Evolutionary conservation across 2,888 invertebrate species (phyloP).

Genomic region (Scelioninae gen. 1): DNA sequence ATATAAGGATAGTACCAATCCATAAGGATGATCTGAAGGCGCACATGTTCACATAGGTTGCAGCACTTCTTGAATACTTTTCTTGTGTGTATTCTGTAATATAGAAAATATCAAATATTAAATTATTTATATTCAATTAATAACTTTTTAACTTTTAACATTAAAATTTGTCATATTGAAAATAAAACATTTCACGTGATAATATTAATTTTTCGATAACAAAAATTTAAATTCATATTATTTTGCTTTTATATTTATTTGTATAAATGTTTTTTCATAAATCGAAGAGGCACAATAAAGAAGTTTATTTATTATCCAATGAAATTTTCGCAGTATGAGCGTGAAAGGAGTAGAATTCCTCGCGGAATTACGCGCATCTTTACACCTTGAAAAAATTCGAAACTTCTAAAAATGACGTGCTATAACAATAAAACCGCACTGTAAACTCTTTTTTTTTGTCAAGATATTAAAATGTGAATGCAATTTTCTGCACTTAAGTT

Average conservation of each 20-base stretch:
- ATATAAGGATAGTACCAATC: slow-evolving; percentile 62
- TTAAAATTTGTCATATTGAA: too few relatives aligned
- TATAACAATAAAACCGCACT: background rate
- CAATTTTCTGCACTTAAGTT: background rate
- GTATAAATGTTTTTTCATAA: slow-evolving; percentile 11
- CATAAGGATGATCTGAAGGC: slow-evolving; percentile 62
- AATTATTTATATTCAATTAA: background rate
- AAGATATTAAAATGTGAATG: too few relatives aligned
- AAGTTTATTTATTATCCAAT: slow-evolving; percentile 22
- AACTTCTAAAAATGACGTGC: background rate
- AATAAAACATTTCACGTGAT: background rate
- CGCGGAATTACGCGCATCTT: slow-evolving; percentile 4
- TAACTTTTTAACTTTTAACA: too few relatives aligned
- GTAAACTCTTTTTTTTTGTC: background rate
- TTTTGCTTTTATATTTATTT: slow-evolving; percentile 15
- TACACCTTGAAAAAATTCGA: slow-evolving; percentile 13
- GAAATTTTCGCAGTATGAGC: slow-evolving; percentile 11
- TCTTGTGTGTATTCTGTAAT: slow-evolving; percentile 54
- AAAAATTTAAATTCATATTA: background rate
- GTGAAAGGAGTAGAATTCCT: slow-evolving; percentile 12
- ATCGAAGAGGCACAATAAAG: slow-evolving; percentile 2
- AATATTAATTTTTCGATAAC: background rate
- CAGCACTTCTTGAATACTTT: slow-evolving; percentile 55
- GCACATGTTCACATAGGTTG: slow-evolving; percentile 64
- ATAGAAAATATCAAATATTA: background rate